A percentile compares a stretch with the other conserved stretches of the same genome.
These are phyloP conservation scores for Gobio occitaniae DNA, from an alignment of 2,797 vertebrate species.

Conservation along the genomic window DNA sequence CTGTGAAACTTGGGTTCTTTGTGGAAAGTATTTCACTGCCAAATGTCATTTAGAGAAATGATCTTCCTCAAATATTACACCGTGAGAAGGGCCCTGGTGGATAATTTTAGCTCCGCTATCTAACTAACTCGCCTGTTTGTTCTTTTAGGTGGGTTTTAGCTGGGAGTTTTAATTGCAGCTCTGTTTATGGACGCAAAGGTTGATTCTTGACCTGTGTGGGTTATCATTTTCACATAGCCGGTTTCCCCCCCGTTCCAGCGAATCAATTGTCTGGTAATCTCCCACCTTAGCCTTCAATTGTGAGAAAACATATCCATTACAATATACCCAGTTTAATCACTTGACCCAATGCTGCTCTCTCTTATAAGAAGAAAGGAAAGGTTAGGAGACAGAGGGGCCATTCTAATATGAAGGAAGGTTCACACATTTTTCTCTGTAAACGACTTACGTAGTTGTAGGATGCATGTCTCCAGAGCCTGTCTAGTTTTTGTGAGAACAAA, in stretches of 20 bases:
- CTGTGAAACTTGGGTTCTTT: neutral
- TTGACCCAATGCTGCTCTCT: constrained; percentile 76
- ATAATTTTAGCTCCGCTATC: constrained; percentile 79
- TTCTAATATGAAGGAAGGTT: constrained; percentile 62
- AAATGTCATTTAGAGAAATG: constrained; percentile 77
- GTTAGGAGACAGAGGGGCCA: constrained; percentile 65
- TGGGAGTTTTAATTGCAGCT: constrained; percentile 80
- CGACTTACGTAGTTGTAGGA: constrained; percentile 52
- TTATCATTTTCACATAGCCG: constrained; percentile 89
- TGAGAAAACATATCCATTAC: constrained; percentile 85
- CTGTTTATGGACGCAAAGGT: constrained; percentile 72
- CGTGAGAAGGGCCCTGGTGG: constrained; percentile 66
- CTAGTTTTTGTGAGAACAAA: constrained; percentile 43
- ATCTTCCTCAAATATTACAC: constrained; percentile 69
- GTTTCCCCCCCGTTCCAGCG: constrained; percentile 86
- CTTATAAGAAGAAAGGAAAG: constrained; percentile 74
- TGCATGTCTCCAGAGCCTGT: constrained; percentile 45
- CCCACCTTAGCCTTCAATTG: constrained; percentile 84
- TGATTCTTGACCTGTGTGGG: constrained; percentile 85
- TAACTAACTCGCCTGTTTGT: constrained; percentile 72
- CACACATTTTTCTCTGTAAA: constrained; percentile 56
- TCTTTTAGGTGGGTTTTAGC: constrained; percentile 75
- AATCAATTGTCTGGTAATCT: constrained; percentile 94
- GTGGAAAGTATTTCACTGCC: constrained; percentile 44
- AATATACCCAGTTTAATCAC: constrained; percentile 70